phyloP scores from a whole-genome alignment of 2,113 vertebrate genomes.

The Campylorhamphus procurvoides region DNA sequence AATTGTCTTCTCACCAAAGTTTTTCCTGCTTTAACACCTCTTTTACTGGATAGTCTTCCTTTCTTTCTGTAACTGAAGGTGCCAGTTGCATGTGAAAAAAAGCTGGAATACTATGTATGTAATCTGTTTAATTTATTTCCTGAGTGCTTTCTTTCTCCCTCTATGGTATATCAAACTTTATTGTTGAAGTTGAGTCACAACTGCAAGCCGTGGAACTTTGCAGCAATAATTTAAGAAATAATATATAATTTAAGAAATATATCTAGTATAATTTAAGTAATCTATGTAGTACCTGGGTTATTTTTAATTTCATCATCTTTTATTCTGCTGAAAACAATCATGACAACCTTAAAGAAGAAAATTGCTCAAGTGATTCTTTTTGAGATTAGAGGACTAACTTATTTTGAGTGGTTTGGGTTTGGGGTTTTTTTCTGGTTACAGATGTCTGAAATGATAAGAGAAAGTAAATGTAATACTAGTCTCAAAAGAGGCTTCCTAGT shows the following conservation, averaged over 20 bases:
- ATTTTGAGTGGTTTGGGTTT: neutral
- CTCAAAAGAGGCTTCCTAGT: neutral
- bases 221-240: neutral
- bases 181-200: neutral
- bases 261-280: neutral
- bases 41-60: neutral
- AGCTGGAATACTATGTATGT: neutral
- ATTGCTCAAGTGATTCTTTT: neutral
- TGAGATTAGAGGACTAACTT: neutral
- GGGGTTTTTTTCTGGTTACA: rapidly evolving
- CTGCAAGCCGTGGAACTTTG: neutral
- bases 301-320: neutral
- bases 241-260: too few species aligned
- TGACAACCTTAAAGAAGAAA: neutral
- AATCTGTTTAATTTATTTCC: neutral
- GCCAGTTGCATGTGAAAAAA: neutral
- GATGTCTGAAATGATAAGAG: neutral
- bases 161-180: neutral
- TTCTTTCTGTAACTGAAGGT: neutral
- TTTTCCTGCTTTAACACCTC: neutral
- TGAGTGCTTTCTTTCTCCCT: neutral
- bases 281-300: neutral
- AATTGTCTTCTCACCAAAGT: neutral
- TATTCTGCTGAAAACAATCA: neutral
- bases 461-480: neutral